Base-by-base conservation (phyloP, 2,797 vertebrate genomes). In the Oreochromis mossambicus region DNA sequence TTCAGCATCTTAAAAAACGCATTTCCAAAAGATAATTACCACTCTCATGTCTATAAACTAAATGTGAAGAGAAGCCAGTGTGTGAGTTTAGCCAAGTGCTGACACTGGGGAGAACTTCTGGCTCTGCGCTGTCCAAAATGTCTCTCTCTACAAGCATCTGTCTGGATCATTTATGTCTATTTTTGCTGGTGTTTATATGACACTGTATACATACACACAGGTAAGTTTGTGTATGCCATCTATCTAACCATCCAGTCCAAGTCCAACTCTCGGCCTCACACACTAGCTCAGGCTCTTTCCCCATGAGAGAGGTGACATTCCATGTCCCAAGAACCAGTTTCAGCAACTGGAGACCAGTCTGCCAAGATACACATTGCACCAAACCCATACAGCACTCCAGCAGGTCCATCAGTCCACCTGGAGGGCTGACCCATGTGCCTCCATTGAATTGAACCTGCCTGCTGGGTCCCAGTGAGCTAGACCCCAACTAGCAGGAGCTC, bases 11-110 rank as follows among this genome's bases (percentile, higher is more conserved):
- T 61, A n/a, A 61, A 61, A 61, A 61, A 61, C 8, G 1, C 8
- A 12, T n/a, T 63, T 63, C 32, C n/a, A 43, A 26, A 70, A 15
- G 0, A 4, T 70, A 43, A 43, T 70, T 70, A 43, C n/a, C 38
- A 4, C 56, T 19, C 0, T 43, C 13, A 43, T 26, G 13, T 43
- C 1, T 26, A 13, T 26, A 14, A 43, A 17, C 38, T 43, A 0
- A 26, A 68, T 43, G 38, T 68, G 63, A 43, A 3, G 21, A 41
- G 19, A 70, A 43, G 38, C 63, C 21, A 17, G 63, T 38, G 13
- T 26, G 8, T 10, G 8, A 26, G 38, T 17, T 43, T 26, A 43
- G 63, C 63, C 2, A 70, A 70, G 13, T 43, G 8, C 38, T 26
- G 10, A 70, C 8, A 6, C 38, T 43, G 63, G n/a, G 38, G n/a